phyloP scores from a whole-genome alignment of 2,113 vertebrate genomes.

The Odobenus rosmarus region DNA sequence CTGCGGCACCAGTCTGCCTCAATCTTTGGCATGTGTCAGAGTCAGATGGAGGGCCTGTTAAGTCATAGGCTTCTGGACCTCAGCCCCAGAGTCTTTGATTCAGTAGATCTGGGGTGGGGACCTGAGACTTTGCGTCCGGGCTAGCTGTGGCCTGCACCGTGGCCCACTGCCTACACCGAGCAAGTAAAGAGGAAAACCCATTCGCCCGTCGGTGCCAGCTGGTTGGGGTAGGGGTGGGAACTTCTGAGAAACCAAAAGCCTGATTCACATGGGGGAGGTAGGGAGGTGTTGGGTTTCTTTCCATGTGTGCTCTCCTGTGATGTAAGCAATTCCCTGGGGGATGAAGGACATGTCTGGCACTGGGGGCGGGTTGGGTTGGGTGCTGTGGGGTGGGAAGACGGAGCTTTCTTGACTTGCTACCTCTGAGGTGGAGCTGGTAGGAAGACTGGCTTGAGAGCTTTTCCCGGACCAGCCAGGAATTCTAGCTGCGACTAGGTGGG shows the following conservation, averaged over 20 bases:
- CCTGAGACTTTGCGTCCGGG: neutral
- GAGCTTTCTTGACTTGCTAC: neutral
- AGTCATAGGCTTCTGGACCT: neutral
- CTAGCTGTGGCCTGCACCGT: neutral
- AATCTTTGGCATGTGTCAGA: neutral
- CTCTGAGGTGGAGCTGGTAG: neutral
- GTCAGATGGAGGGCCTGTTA: neutral
- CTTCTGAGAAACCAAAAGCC: neutral
- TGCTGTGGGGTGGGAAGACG: neutral
- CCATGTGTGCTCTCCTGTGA: neutral
- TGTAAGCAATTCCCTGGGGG: neutral
- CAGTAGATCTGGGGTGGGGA: neutral
- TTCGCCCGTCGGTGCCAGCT: neutral
- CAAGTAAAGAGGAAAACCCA: neutral
- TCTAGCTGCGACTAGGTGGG: neutral
- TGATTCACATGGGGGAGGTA: neutral
- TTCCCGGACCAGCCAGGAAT: neutral
- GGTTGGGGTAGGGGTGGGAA: neutral
- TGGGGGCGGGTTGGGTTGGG: neutral
- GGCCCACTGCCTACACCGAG: neutral
- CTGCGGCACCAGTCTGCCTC: neutral
- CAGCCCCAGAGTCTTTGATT: neutral
- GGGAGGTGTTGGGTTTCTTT: neutral
- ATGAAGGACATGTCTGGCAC: accelerated
- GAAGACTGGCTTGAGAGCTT: neutral